Conservation (phyloP, 2,113 vertebrate species). For the Heterochromis multidens region DNA sequence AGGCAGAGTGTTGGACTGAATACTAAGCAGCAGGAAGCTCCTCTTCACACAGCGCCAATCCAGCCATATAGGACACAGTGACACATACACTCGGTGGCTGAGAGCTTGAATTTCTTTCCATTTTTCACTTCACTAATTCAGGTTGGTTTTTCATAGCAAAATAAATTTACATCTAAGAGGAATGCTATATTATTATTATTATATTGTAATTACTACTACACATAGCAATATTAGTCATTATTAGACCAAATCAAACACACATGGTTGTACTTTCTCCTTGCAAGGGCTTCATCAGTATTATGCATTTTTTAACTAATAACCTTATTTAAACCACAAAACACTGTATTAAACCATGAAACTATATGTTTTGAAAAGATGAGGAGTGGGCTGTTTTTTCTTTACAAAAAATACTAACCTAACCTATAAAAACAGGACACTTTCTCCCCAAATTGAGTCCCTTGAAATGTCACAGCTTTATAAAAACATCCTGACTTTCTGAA, state of each 20-base stretch:
- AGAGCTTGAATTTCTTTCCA: not conserved
- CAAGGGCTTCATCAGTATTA: not conserved
- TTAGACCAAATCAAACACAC: not conserved
- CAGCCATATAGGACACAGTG: slow-evolving; percentile 46
- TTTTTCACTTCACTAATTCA: slow-evolving; percentile 7
- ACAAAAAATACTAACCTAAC: too few species aligned
- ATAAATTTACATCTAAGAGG: not conserved
- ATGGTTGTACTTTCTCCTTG: not conserved
- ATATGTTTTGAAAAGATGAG: not conserved
- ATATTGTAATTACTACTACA: not conserved
- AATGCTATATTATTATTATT: not conserved
- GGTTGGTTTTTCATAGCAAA: not conserved
- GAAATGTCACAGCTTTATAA: not conserved
- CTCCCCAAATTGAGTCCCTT: too few species aligned
- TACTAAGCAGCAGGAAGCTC: slow-evolving; percentile 64
- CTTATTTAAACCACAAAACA: not conserved
- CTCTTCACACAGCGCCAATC: slow-evolving; percentile 35
- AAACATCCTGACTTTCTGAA: not conserved
- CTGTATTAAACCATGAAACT: not conserved
- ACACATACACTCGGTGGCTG: not conserved
- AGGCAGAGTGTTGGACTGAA: slow-evolving; percentile 58
- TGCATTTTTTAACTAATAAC: not conserved
- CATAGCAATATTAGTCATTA: not conserved
- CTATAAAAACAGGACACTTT: not conserved
- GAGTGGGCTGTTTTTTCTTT: not conserved